A percentile compares a stretch with the other conserved stretches of the same genome.
These are phyloP conservation scores for Carcina quercana DNA, from an alignment of 2,888 invertebrate species.

Conservation along the genomic window DNA sequence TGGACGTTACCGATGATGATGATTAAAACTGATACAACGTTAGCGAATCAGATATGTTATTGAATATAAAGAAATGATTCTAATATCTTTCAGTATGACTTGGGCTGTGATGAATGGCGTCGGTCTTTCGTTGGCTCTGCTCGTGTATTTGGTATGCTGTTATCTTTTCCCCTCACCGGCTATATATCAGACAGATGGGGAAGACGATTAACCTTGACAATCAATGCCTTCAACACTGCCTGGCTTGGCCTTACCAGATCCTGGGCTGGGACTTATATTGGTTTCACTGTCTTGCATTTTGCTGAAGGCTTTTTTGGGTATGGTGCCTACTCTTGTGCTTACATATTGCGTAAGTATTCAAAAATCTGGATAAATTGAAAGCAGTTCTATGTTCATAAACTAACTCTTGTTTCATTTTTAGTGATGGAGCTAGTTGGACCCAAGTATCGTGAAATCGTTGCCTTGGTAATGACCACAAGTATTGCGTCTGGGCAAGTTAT, in stretches of 20 bases:
- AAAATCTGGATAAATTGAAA: too few species aligned
- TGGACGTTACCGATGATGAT: not conserved
- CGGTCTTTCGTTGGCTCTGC: conserved; percentile 81
- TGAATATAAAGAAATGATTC: conserved; percentile 11
- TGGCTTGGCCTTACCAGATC: conserved; percentile 76
- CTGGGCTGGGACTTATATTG: conserved; percentile 74
- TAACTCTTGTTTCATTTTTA: conserved; percentile 30
- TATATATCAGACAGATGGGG: conserved; percentile 83
- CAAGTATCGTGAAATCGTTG: conserved; percentile 78
- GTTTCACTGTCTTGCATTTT: conserved; percentile 79
- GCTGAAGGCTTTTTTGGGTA: conserved; percentile 78
- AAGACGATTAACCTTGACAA: conserved; percentile 70
- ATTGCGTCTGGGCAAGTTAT: conserved; percentile 81
- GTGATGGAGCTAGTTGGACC: conserved; percentile 85
- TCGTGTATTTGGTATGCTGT: conserved; percentile 78
- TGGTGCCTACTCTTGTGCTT: conserved; percentile 79
- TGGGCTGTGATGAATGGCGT: conserved; percentile 80
- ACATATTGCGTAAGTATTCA: conserved; percentile 77
- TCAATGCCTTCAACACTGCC: conserved; percentile 73
- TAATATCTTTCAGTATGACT: conserved; percentile 46
- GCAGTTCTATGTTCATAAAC: too few species aligned
- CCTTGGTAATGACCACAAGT: conserved; percentile 78
- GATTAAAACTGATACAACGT: too few species aligned
- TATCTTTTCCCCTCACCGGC: conserved; percentile 80
- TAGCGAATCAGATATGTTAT: too few species aligned